Base-by-base conservation (phyloP, 2,113 vertebrate species). In the Embiotoca jacksoni region DNA sequence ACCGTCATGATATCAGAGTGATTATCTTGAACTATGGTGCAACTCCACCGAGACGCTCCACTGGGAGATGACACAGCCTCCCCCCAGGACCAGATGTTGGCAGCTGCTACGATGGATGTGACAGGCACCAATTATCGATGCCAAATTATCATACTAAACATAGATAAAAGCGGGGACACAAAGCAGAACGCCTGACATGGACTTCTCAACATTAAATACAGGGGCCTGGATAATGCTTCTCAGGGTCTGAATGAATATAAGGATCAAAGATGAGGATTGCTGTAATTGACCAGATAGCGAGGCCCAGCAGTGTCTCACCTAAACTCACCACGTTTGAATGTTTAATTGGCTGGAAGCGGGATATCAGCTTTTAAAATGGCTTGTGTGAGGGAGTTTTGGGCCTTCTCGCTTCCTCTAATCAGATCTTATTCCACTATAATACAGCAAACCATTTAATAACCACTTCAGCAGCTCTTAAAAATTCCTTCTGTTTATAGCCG, bases 371-470 rank as follows among this genome's bases (percentile, higher is more conserved):
- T 83, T 72, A 72, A 82, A 78, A 81, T 72, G 46, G 54, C 10
- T 52, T 35, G 57, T 23, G 44, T 11, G 9, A 36, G 60, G 72
- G 71, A 75, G 58, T 85, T 73, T 80, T 4, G 57, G 64, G 37
- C 46, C 47, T 75, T 78, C 54, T 83, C 15, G 6, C 75, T 78
- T 78, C 77, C 84, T 93, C 87, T 88, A 90, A 91, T 92, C 88
- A 90, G 86, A 87, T 92, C 88, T 91, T 85, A 93, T 92, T 94
- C 88, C 92, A 85, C 90, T 88, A 81, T 92, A 91, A 92, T 92
- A 91, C 75, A 92, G 85, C 87, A 70, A 23, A 80, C 82, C 61
- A 61, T 92, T 86, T 93, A 94, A 91, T 93, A 91, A 92, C 85
- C 70, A 81, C 90, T 92, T 93, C 76, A 90, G 82, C 82, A 86